phyloP scores from a whole-genome alignment of 2,113 vertebrate species.

The Periophthalmodon schlosseri region DNA sequence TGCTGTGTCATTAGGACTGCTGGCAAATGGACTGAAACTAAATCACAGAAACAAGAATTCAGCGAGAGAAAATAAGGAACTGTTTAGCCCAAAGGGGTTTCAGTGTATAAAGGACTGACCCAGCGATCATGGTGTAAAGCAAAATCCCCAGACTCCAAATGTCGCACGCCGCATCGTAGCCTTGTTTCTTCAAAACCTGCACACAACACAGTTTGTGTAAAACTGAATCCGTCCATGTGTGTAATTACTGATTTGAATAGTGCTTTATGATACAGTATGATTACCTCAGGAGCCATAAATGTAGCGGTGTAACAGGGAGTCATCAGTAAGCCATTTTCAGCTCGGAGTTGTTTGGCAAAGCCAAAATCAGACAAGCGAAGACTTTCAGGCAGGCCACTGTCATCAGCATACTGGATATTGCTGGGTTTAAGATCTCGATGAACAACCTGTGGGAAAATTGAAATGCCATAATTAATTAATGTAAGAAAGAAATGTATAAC shows the following conservation, averaged over 20 bases:
- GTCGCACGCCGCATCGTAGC: constrained; percentile 94
- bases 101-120: constrained; percentile 71
- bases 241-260: not conserved
- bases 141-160: constrained; percentile 95
- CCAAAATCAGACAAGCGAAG: constrained; percentile 94
- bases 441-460: constrained; percentile 81
- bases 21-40: constrained; percentile 96
- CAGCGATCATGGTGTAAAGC: constrained; percentile 94
- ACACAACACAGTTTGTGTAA: constrained; percentile 19
- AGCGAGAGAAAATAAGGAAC: constrained; percentile 16
- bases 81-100: not conserved
- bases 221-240: not conserved
- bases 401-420: constrained; percentile 93
- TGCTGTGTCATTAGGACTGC: constrained; percentile 87
- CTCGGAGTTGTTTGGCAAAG: constrained; percentile 93
- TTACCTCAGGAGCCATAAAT: constrained; percentile 95
- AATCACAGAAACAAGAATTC: constrained; percentile 9
- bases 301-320: constrained; percentile 96
- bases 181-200: constrained; percentile 92
- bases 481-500: not conserved
- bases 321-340: constrained; percentile 94
- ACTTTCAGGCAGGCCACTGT: constrained; percentile 87
- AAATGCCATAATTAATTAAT: not conserved
- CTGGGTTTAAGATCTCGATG: constrained; percentile 95
- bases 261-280: not conserved